Evolutionary conservation across 2,113 vertebrate species (phyloP).

Genomic region (Tetraodon nigroviridis): DNA sequence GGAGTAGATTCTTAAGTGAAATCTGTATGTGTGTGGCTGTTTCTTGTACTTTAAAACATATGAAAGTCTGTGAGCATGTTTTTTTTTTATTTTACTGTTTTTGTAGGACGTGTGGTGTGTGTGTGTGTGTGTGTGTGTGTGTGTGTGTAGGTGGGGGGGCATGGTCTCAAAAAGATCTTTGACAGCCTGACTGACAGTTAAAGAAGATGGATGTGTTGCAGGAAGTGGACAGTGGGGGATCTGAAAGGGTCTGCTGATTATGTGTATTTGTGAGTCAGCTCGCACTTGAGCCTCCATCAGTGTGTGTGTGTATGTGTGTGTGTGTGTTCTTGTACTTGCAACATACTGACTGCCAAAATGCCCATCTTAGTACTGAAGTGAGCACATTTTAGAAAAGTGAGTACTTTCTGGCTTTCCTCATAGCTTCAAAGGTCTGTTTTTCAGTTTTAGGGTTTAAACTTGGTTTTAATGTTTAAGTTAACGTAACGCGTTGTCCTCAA

Average conservation of each 20-base stretch:
- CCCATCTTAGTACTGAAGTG: too few species aligned
- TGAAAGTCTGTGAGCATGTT: slow-evolving; percentile 14
- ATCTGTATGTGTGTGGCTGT: background rate
- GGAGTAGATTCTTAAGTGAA: slow-evolving; percentile 26
- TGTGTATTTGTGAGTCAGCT: slow-evolving; percentile 51
- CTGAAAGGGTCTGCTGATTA: slow-evolving; percentile 31
- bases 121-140: slow-evolving; percentile 12
- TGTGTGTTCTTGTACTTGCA: background rate
- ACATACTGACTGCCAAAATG: too few species aligned
- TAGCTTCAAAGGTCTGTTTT: too few species aligned
- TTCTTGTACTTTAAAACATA: background rate
- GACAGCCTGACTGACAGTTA: slow-evolving; percentile 59
- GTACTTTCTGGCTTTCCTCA: too few species aligned
- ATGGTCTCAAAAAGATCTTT: slow-evolving; percentile 40
- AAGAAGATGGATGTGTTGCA: slow-evolving; percentile 66
- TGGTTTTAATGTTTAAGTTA: too few species aligned
- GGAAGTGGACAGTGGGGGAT: slow-evolving; percentile 51
- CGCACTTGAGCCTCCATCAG: slow-evolving; percentile 18
- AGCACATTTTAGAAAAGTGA: too few species aligned
- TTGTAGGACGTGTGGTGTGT: too few species aligned
- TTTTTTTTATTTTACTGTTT: too few species aligned
- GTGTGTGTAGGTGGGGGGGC: background rate
- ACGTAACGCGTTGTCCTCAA: too few species aligned
- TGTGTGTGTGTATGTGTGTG: slow-evolving; percentile 23
- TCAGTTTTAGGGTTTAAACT: too few species aligned